These are phyloP conservation scores for Ambastaia sidthimunki DNA, from an alignment of 2,797 vertebrate species.

Conservation along the genomic window DNA sequence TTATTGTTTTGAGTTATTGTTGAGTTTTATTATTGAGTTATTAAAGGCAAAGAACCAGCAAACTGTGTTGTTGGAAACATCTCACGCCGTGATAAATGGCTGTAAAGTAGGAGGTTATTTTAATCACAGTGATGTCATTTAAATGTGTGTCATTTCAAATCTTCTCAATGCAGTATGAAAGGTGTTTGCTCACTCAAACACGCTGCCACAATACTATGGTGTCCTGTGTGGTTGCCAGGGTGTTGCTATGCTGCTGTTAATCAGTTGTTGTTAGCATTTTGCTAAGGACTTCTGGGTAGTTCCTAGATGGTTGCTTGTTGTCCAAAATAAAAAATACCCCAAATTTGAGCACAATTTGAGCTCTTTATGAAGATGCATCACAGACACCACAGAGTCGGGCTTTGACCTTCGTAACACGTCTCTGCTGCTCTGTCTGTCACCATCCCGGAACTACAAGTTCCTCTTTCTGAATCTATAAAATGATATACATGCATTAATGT, in stretches of 20 bases:
- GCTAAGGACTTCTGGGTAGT: too few relatives aligned
- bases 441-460: not conserved
- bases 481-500: not conserved
- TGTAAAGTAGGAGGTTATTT: not conserved
- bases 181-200: not conserved
- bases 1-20: too few relatives aligned
- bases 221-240: not conserved
- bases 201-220: not conserved
- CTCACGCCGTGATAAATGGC: not conserved
- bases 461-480: slow-evolving; percentile 5
- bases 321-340: too few relatives aligned
- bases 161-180: too few relatives aligned
- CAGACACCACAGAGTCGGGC: slow-evolving; percentile 5
- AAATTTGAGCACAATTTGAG: too few relatives aligned
- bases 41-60: not conserved
- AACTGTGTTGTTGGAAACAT: not conserved
- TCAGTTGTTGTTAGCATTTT: not conserved
- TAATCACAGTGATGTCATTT: not conserved
- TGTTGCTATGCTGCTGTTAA: not conserved
- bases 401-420: not conserved
- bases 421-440: too few relatives aligned
- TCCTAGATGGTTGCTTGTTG: too few relatives aligned
- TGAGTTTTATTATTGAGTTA: too few relatives aligned
- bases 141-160: too few relatives aligned
- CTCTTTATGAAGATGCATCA: slow-evolving; percentile 31